Base-by-base conservation (phyloP, 92 coral and sea anemone genomes). In the Micromussa lordhowensis region DNA sequence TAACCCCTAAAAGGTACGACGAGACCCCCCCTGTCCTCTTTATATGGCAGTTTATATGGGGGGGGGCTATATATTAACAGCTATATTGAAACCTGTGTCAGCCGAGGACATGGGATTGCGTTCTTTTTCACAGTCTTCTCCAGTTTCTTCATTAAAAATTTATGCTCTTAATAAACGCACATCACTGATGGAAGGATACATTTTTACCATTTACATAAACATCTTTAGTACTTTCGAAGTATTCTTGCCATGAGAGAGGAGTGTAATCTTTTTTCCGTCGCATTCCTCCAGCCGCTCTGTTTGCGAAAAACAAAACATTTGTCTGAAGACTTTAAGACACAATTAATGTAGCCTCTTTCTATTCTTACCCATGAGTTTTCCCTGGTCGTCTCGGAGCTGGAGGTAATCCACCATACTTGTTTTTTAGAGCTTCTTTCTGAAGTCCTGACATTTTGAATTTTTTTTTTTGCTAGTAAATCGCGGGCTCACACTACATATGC, bases 211-310 rank as follows among this genome's bases (percentile, higher is more conserved):
- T 91, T 77, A 98, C 89, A 32, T 69, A 81, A 34, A 98, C 91
- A 84, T 98, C 98, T 72, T 93, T 90, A 68, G 85, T 81, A 61
- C 77, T 82, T 30, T 96, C 98, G 75, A 98, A 98, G 87, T 91
- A 98, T 12, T 90, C 87, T 78, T 94, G 94, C 99, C 99, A 97
- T 10, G 95, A 83, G 8, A 97, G 90, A 4, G 98, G 98, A 3
- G 95, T 81, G 80, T 98, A 98, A 79, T 98, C 98, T 81, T 95
- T 87, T 66, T 88, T 83, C 17, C 98, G 95, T 51, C 95, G 82
- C 38, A 51, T 9, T 26, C 89, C 86, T 15, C 91, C 86, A 19
- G 82, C 24, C 1, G 71, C 6, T 28, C 91, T 91, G 78, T 26
- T 8, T 55, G 54, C 30, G 36, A 15, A 49, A 44, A 44, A 48